phyloP scores from a whole-genome alignment of 2,797 vertebrate genomes.

The Leucoraja ocellata region DNA sequence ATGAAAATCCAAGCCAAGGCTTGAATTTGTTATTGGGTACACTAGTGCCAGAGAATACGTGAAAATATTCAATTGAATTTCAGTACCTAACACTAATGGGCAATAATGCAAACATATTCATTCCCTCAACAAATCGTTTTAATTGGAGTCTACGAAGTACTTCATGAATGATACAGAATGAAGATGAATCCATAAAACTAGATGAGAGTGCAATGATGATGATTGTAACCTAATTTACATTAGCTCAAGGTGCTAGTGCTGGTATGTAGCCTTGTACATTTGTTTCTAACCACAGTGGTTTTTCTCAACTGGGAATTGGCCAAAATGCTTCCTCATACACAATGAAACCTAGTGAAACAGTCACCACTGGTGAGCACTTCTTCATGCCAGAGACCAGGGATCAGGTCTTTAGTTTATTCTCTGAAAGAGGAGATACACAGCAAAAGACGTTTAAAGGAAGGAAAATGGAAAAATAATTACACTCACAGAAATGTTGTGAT shows the following conservation, averaged over 20 bases:
- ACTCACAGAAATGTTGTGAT: not conserved
- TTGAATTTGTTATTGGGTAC: not conserved
- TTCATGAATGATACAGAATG: not conserved
- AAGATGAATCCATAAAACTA: not conserved
- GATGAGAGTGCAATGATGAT: not conserved
- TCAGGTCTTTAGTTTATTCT: not conserved
- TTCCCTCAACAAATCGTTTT: not conserved
- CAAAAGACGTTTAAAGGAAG: not conserved
- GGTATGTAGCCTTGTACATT: not conserved
- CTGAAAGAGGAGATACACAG: not conserved
- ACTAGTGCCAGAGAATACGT: not conserved
- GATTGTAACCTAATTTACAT: not conserved
- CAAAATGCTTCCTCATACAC: not conserved
- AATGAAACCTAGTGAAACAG: not conserved
- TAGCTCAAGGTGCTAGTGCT: not conserved
- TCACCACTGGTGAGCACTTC: not conserved
- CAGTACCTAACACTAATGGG: not conserved
- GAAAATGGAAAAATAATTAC: not conserved
- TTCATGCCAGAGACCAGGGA: not conserved
- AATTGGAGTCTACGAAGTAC: not conserved
- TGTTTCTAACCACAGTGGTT: not conserved
- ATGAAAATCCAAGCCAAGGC: not conserved
- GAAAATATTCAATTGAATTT: slow-evolving; percentile 2
- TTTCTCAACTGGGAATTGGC: not conserved
- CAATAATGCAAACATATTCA: not conserved